Conservation (phyloP, 2,113 vertebrate species). For the Brachyhypopomus occidentalis region DNA sequence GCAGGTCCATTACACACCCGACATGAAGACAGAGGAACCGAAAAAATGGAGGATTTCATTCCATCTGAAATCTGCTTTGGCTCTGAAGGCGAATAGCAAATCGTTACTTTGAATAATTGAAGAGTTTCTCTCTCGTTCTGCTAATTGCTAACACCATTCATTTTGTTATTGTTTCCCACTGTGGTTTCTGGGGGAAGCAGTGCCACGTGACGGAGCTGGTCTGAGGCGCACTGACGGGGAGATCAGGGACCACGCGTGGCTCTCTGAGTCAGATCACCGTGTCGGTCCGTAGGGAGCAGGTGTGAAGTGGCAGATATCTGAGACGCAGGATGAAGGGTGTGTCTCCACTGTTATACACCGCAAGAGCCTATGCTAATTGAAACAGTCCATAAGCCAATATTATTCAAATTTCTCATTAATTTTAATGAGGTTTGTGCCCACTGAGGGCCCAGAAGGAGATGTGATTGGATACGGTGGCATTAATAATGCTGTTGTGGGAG, state of each 20-base stretch:
- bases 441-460: background rate
- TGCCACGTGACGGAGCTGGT: too few species aligned
- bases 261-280: background rate
- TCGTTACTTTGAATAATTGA: too few species aligned
- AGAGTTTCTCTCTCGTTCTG: too few species aligned
- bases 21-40: too few species aligned
- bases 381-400: background rate
- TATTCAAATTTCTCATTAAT: slow-evolving; percentile 11
- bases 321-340: background rate
- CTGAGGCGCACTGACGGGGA: background rate
- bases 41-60: too few species aligned
- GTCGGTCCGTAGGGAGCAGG: background rate
- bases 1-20: too few species aligned
- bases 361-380: background rate
- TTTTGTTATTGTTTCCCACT: too few species aligned
- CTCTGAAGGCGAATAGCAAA: too few species aligned
- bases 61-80: too few species aligned
- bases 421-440: slow-evolving; percentile 6
- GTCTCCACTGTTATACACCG: background rate
- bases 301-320: slow-evolving; percentile 10
- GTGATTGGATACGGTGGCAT: background rate
- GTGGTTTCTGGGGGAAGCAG: too few species aligned
- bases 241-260: background rate
- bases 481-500: background rate
- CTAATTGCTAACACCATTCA: too few species aligned